These are phyloP conservation scores for Lycaena phlaeas DNA, from an alignment of 2,888 invertebrate species.

Conservation along the genomic window DNA sequence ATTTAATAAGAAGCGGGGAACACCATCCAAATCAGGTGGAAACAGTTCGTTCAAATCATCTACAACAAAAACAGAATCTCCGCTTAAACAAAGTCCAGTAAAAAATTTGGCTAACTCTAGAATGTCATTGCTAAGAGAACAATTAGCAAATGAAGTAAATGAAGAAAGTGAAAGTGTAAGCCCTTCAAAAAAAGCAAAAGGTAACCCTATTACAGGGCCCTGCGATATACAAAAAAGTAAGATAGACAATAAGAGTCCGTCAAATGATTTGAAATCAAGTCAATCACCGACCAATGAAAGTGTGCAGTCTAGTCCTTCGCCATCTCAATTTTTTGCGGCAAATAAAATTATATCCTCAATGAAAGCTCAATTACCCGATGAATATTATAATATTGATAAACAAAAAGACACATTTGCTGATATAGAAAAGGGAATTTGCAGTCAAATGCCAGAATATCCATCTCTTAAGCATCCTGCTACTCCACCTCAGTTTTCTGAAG, in stretches of 20 bases:
- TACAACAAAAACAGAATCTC: slow-evolving; percentile 22
- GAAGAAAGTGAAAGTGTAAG: slow-evolving; percentile 21
- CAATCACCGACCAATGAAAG: slow-evolving; percentile 53
- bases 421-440: slow-evolving; percentile 57
- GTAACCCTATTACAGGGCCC: slow-evolving; percentile 26
- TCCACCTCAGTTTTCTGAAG: slow-evolving; percentile 62
- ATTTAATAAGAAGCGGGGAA: slow-evolving; percentile 6
- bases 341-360: slow-evolving; percentile 62
- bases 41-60: slow-evolving; percentile 17
- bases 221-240: slow-evolving; percentile 29
- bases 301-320: slow-evolving; percentile 45
- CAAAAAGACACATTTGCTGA: slow-evolving; percentile 59
- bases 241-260: slow-evolving; percentile 35
- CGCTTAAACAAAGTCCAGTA: slow-evolving; percentile 19
- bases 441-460: slow-evolving; percentile 54
- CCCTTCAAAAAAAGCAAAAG: slow-evolving; percentile 20
- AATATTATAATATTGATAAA: slow-evolving; percentile 42
- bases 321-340: slow-evolving; percentile 60
- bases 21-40: slow-evolving; percentile 6
- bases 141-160: slow-evolving; percentile 32
- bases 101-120: slow-evolving; percentile 47
- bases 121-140: slow-evolving; percentile 37
- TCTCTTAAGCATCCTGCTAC: slow-evolving; percentile 57
- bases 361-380: slow-evolving; percentile 60
- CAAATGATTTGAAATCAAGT: slow-evolving; percentile 34